Percentiles rank a stretch among this genome's conserved stretches.
Evolutionary conservation across 2,888 invertebrate genomes (phyloP).

Genomic region (Cephus spinipes): DNA sequence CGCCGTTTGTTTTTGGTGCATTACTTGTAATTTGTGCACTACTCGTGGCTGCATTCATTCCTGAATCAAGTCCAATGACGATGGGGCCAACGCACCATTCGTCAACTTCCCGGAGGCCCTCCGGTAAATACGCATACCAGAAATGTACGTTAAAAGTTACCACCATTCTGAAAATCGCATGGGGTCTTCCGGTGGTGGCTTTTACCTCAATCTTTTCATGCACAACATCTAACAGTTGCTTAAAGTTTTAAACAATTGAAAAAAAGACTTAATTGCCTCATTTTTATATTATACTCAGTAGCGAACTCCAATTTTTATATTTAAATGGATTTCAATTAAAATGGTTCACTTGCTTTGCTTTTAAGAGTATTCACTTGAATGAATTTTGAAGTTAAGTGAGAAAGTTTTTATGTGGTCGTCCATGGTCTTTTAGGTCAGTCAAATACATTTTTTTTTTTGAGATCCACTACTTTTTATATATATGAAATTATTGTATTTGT

Average conservation of each 20-base stretch:
- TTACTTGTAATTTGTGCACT: slow-evolving; percentile 96
- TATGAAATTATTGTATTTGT: too few species aligned
- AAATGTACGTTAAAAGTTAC: slow-evolving; percentile 67
- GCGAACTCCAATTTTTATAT: neutral
- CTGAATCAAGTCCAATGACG: slow-evolving; percentile 72
- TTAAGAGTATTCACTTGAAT: neutral
- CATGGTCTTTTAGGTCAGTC: too few species aligned
- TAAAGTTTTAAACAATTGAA: neutral
- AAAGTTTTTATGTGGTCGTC: too few species aligned
- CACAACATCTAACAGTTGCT: neutral
- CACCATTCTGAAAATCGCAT: slow-evolving; percentile 38
- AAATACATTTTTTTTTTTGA: too few species aligned
- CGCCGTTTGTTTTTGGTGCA: slow-evolving; percentile 98
- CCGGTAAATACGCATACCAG: slow-evolving; percentile 68
- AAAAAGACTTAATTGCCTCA: neutral
- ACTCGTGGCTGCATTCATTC: slow-evolving; percentile 90
- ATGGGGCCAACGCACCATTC: slow-evolving; percentile 68
- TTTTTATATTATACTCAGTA: neutral
- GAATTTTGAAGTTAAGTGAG: too few species aligned
- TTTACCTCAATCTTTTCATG: slow-evolving; percentile 10
- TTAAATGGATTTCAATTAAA: too few species aligned
- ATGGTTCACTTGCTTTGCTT: neutral
- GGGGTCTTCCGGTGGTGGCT: slow-evolving; percentile 58
- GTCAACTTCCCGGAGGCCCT: slow-evolving; percentile 74
- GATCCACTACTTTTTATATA: too few species aligned